Base-by-base conservation (phyloP, 2,888 invertebrate genomes). In the Ganaspis brasiliensis region DNA sequence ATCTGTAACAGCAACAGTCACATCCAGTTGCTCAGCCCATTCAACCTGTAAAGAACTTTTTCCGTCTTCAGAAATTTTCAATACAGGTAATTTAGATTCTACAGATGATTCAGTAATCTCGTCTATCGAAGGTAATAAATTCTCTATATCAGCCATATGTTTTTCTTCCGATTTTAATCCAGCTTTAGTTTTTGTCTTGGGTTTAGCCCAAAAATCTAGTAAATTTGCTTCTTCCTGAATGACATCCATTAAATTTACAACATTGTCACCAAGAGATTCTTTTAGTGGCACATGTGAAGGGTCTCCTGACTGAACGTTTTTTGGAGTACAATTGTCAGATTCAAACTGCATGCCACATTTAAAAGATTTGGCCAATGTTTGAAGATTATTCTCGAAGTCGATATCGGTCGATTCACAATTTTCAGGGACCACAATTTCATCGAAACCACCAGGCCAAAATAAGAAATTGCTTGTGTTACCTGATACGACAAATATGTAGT, bases 21-120 rank as follows among this genome's bases (percentile, higher is more conserved):
- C 95, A 90, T 98, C 97, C 45, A 98, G 93, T 91, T 96, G 94
- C 87, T 98, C 96, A 0, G 98, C 98, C 97, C 97, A 98, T 87
- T 97, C 95, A 0, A 95, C 93, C n/a, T 93, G 93, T 4, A 92
- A 92, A 10, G 92, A 93, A 0, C 92, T 89, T 16, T 92, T 73
- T 74, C 92, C 92, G 24, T 77, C 91, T 71, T 93, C 93, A 1
- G 95, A 95, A 72, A 97, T 96, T 81, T 94, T 95, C 24, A 97
- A 89, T 0, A 97, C 92, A 0, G 95, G 95, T 78, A 94, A 91
- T 52, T 88, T 85, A 37, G 81, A 80, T n/a, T 88, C 85, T 8
- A 83, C 80, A 1, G 84, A 74, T 21, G 92, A 89, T 77, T 89
- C 87, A 1, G 91, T 89, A 26, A 92, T 79, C 45, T 92, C 91